phyloP scores from a whole-genome alignment of 2,888 invertebrate genomes.

The Palloptera scutellata region DNA sequence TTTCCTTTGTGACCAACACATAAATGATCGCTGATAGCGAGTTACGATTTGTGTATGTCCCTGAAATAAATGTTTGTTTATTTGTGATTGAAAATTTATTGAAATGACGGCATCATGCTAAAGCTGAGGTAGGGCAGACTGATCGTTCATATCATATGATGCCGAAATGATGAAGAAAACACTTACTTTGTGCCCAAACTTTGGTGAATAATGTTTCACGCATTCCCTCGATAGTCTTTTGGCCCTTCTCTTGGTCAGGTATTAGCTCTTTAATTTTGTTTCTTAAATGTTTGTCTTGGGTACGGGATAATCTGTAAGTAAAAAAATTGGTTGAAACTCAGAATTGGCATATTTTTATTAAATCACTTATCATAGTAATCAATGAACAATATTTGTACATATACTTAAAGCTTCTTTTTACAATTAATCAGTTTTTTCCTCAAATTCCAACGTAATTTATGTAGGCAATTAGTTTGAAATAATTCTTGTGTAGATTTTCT shows the following conservation, averaged over 20 bases:
- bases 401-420: neutral
- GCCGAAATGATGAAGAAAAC: neutral
- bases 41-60: conserved; percentile 56
- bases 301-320: conserved; percentile 41
- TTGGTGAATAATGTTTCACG: conserved; percentile 46
- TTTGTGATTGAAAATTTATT: neutral
- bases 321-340: neutral
- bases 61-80: conserved; percentile 38
- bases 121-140: neutral
- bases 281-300: conserved; percentile 39
- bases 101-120: neutral
- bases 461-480: neutral
- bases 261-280: conserved; percentile 47
- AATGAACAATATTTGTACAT: too few relatives aligned
- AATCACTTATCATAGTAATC: too few relatives aligned
- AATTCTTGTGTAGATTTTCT: neutral
- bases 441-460: too few relatives aligned
- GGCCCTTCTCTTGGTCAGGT: conserved; percentile 41
- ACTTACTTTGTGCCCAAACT: conserved; percentile 58
- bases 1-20: conserved; percentile 50
- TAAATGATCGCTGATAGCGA: conserved; percentile 56
- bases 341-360: neutral
- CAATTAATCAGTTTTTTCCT: neutral
- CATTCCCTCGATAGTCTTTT: conserved; percentile 27
- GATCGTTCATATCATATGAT: too few relatives aligned